Base-by-base conservation (phyloP, 2,113 vertebrate genomes). In the Maccullochella peelii region DNA sequence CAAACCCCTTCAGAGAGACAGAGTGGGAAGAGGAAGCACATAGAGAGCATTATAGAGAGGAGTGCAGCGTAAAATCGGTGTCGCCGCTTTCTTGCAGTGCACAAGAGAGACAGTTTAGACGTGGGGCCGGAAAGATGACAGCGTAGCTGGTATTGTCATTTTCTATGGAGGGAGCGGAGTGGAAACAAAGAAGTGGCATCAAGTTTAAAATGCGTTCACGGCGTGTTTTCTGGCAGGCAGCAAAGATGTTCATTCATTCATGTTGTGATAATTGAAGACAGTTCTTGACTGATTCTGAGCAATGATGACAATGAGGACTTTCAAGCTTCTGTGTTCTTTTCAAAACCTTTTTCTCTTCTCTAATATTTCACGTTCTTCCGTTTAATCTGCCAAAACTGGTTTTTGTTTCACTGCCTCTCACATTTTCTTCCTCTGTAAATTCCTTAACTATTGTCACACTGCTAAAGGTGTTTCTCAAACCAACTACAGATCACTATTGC, bases 241-340 rank as follows among this genome's bases (percentile, higher is more conserved):
- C 54, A 5, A 65, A 42, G 40, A 61, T 15, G 11, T 50, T 59
- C 42, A 21, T 70, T 78, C 42, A 71, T 52, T 82, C 66, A 61
- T 49, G 82, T 42, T 47, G 42, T 68, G 47, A 77, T 58, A 75
- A 83, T 23, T 79, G 57, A 16, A 73, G 67, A 61, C 77, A 18
- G 23, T 21, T 76, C 76, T 23, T 2, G 6, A 15, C 61, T 55
- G 42, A 47, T 44, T 62, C n/a, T 72, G 50, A 67, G 52, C 40
- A 25, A 30, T 12, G 3, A 15, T 12, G 44, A 73, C 62, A 71
- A 58, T 58, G 0, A 57, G 50, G 40, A 6, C 44, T 33, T 59
- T 10, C 58, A 47, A 25, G 36, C 20, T 0, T 36, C 66, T 52
- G 36, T 49, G 63, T 55, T 66, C 20, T 4, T 57, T 27, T 27